Evolutionary conservation across 2,888 invertebrate species (phyloP), one percentile per base, ranked within the genome.

Genomic region (Melieria picta): DNA sequence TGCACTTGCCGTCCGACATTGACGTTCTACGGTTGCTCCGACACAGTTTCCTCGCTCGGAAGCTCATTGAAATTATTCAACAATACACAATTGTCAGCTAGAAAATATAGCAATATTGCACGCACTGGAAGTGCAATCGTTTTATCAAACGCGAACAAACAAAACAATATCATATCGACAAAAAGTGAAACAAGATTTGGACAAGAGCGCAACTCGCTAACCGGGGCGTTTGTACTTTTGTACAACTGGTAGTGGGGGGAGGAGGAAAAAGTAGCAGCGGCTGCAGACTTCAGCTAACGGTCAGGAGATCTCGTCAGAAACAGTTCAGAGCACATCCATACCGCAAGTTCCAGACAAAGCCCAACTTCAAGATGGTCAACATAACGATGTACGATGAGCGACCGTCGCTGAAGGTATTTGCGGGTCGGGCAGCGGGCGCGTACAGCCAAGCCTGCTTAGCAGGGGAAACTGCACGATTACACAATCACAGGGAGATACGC

Each of bases 391-490:
- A 82, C 75, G 85, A 85, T 74, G 84, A 81, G 75, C 75, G 74
- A 50, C 83, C 85, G 46, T 76, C 80, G 62, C 76, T 85, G 16
- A 83, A 86, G 86, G 85, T 85, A 86, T 69, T 72, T 73, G 67
- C 43, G 61, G 55, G 55, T 58, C 60, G 62, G 71, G 77, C 78
- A 77, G 50, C 65, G 75, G 75, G 71, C 73, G 75, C 72, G 75
- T 70, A 13, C 10, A 16, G 42, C 11, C 66, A 57, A 61, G 16
- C 42, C 16, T 16, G 16, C 16, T 16, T 16, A 16, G 16, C 16
- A 16, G 16, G 16, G 16, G 16, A 16, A 60, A 13, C 5, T 2
- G 9, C 13, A 52, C 48, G 74, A 69, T 74, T 74, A 72, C 74
- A 74, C 71, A 71, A 71, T 52, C 65, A 43, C 9, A 43, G 30